These are phyloP conservation scores for Amaurobius ferox DNA, from an alignment of 2,888 invertebrate species.

Conservation along the genomic window DNA sequence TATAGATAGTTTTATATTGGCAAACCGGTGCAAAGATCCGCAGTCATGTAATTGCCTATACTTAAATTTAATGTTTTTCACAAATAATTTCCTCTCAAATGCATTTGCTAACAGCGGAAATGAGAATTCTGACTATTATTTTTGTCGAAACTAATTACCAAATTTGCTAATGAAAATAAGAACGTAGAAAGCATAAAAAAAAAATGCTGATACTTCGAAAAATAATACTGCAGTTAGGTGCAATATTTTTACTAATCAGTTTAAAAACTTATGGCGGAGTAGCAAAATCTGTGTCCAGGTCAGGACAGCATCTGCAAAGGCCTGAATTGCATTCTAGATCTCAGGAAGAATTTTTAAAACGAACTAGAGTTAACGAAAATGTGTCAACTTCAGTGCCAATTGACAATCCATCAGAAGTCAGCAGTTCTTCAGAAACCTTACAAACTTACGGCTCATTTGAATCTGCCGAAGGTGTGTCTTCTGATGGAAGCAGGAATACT, in stretches of 20 bases:
- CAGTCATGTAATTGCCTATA: too few relatives aligned
- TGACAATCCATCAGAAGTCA: background rate
- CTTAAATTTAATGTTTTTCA: too few relatives aligned
- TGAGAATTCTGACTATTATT: too few relatives aligned
- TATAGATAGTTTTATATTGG: too few relatives aligned
- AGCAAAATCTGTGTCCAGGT: constrained; percentile 32
- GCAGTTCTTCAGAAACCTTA: background rate
- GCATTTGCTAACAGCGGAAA: too few relatives aligned
- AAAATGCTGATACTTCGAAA: constrained; percentile 40
- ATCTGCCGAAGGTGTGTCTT: too few relatives aligned
- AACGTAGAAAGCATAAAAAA: background rate
- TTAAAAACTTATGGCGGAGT: constrained; percentile 33
- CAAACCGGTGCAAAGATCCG: too few relatives aligned
- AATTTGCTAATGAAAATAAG: too few relatives aligned
- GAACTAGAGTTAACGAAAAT: background rate
- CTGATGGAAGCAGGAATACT: background rate
- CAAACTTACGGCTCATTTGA: too few relatives aligned
- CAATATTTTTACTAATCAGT: constrained; percentile 37
- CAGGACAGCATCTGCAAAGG: background rate
- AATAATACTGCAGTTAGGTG: constrained; percentile 37
- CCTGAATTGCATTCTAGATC: background rate
- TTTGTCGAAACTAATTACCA: too few relatives aligned
- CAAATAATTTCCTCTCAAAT: too few relatives aligned
- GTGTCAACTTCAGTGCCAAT: background rate
- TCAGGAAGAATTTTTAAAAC: background rate